Percentiles rank a stretch among this genome's conserved stretches.
phyloP scores from a whole-genome alignment of 2,113 vertebrate species.

The Recurvirostra avosetta region DNA sequence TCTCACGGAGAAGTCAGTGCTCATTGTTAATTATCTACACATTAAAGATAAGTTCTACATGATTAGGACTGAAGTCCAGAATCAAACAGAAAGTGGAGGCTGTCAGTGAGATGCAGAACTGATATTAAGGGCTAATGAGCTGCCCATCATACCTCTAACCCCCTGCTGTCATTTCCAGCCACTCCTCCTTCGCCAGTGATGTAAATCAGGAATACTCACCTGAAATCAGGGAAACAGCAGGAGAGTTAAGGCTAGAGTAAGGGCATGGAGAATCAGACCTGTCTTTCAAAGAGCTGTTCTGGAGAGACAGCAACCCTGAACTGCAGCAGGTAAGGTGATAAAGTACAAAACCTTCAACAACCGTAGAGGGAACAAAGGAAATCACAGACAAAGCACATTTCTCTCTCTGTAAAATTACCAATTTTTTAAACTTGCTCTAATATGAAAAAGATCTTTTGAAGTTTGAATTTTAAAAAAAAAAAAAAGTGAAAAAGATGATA shows the following conservation, averaged over 20 bases:
- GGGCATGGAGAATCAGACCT: neutral
- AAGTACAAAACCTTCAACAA: neutral
- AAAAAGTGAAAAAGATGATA: rapidly evolving
- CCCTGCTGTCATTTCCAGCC: neutral
- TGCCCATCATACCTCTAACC: neutral
- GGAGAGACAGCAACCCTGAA: neutral
- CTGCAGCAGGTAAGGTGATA: neutral
- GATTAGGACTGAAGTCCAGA: neutral
- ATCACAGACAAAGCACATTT: neutral
- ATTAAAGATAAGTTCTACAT: rapidly evolving
- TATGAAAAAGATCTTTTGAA: neutral
- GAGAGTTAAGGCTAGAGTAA: neutral
- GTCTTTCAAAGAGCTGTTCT: neutral
- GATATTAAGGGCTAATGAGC: neutral
- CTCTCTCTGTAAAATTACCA: neutral
- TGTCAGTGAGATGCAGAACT: neutral
- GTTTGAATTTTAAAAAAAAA: neutral
- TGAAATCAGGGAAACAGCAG: neutral
- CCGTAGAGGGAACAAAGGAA: neutral
- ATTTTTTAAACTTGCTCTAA: neutral
- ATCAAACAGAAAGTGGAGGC: neutral
- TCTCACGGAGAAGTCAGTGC: rapidly evolving
- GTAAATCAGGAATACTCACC: neutral
- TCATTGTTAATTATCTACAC: neutral
- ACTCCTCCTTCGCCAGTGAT: neutral